These are phyloP conservation scores for Orthosia cruda DNA, from an alignment of 2,888 invertebrate genomes.

Conservation along the genomic window DNA sequence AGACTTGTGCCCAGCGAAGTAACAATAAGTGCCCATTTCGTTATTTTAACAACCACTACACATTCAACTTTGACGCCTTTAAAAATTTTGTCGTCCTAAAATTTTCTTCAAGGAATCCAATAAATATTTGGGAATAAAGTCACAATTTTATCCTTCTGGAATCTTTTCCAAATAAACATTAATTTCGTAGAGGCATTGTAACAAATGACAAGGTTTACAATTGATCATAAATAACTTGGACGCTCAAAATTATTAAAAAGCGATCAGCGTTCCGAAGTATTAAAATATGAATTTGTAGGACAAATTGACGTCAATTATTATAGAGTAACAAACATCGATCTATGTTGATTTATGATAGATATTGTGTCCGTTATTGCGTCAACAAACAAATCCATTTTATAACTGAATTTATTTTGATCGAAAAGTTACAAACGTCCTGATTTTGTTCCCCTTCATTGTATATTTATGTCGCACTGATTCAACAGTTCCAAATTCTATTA, in stretches of 20 bases:
- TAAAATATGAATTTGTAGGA: slow-evolving; percentile 42
- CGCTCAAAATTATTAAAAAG: slow-evolving; percentile 58
- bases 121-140: slow-evolving; percentile 13
- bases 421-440: slow-evolving; percentile 30
- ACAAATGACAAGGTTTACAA: slow-evolving; percentile 51
- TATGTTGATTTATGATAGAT: slow-evolving; percentile 26
- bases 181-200: slow-evolving; percentile 37
- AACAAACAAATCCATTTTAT: slow-evolving; percentile 49
- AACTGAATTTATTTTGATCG: slow-evolving; percentile 31
- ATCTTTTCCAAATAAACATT: slow-evolving; percentile 39
- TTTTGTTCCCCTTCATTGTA: slow-evolving; percentile 31
- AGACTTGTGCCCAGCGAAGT: slow-evolving; percentile 38
- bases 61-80: slow-evolving; percentile 27
- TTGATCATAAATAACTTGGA: slow-evolving; percentile 34
- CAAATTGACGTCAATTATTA: slow-evolving; percentile 36
- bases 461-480: slow-evolving; percentile 31
- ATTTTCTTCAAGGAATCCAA: slow-evolving; percentile 3
- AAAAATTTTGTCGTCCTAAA: slow-evolving; percentile 31
- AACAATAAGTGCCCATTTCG: slow-evolving; percentile 36
- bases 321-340: slow-evolving; percentile 36
- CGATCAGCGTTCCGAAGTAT: slow-evolving; percentile 39
- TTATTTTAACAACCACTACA: slow-evolving; percentile 35
- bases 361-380: slow-evolving; percentile 13
- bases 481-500: slow-evolving; percentile 20
- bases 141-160: slow-evolving; percentile 13